phyloP scores from a whole-genome alignment of 2,113 vertebrate genomes.

The Scomber colias region DNA sequence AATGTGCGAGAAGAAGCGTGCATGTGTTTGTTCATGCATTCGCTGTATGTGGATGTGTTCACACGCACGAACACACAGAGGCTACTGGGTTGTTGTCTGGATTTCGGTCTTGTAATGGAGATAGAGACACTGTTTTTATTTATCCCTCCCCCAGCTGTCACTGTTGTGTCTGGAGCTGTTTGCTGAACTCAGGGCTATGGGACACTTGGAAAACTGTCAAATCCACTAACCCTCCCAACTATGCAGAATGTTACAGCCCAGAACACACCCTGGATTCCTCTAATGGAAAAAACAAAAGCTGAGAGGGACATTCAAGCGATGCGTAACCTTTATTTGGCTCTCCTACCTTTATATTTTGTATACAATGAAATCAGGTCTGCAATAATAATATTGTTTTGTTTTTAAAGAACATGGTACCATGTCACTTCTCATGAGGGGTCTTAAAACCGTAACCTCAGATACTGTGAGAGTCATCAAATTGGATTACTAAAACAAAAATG shows the following conservation, averaged over 20 bases:
- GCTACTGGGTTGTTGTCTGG: conserved; percentile 61
- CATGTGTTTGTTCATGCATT: conserved; percentile 61
- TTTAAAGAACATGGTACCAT: not conserved
- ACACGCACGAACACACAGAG: not conserved
- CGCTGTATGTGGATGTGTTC: conserved; percentile 58
- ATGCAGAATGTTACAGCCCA: conserved; percentile 83
- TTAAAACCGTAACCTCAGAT: not conserved
- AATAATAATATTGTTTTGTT: not conserved
- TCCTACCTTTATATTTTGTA: not conserved
- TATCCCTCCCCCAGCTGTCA: conserved; percentile 92
- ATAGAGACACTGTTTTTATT: conserved; percentile 94
- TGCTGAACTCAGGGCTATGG: conserved; percentile 80
- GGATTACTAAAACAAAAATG: not conserved
- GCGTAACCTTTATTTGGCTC: conserved; percentile 53
- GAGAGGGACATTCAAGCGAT: conserved; percentile 71
- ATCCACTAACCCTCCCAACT: conserved; percentile 86
- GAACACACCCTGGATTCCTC: conserved; percentile 79
- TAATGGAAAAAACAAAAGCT: conserved; percentile 81
- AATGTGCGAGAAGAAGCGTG: conserved; percentile 58
- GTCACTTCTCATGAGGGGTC: not conserved
- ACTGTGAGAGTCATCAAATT: not conserved
- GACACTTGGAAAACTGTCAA: conserved; percentile 88
- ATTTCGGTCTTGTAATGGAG: conserved; percentile 65
- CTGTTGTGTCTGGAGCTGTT: conserved; percentile 96
- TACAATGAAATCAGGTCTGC: not conserved